phyloP scores from a whole-genome alignment of 2,797 vertebrate species.

The Sylvilagus floridanus region DNA sequence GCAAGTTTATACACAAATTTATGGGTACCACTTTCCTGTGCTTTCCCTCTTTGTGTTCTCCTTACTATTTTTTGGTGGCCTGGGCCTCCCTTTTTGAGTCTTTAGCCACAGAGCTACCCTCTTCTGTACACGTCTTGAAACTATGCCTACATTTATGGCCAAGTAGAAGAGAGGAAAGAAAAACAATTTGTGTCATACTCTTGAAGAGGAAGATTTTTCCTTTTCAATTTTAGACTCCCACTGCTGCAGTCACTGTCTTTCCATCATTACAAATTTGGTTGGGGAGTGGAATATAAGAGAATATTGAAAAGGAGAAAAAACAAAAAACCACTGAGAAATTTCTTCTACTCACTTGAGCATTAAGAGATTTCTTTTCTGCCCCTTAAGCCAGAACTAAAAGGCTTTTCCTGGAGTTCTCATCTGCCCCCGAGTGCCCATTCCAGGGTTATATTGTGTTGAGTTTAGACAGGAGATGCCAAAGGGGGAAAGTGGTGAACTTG shows the following conservation, averaged over 20 bases:
- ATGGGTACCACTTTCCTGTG: neutral
- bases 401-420: neutral
- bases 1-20: neutral
- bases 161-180: neutral
- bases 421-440: neutral
- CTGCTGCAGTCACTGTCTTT: neutral
- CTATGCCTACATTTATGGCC: neutral
- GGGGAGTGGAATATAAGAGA: neutral
- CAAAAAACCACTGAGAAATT: neutral
- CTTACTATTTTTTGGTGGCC: constrained; percentile 2
- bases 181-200: neutral
- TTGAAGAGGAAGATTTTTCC: neutral
- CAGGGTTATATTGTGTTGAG: constrained; percentile 25
- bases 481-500: neutral
- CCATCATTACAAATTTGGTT: neutral
- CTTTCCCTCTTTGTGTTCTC: neutral
- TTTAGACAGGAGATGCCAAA: neutral
- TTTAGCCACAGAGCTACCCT: neutral
- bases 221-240: neutral
- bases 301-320: neutral
- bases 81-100: constrained; percentile 7
- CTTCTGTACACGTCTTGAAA: neutral
- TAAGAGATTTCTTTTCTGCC: neutral
- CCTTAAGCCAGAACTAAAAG: neutral
- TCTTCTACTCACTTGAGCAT: neutral